A percentile compares a stretch with the other conserved stretches of the same genome.
Conservation (phyloP, 2,888 invertebrate genomes). For the Hemaris fuciformis region DNA sequence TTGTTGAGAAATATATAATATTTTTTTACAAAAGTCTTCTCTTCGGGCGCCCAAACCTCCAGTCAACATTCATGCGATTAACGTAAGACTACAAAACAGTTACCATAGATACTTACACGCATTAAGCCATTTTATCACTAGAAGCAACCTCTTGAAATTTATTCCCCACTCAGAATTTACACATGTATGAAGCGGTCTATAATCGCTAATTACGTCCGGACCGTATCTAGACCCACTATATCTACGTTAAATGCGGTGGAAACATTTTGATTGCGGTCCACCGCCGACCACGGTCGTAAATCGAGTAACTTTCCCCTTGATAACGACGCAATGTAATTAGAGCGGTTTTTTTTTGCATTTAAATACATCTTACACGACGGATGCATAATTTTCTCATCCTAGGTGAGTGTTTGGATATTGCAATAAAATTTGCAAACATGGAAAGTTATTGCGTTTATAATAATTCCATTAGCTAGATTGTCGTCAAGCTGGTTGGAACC, state of each 20-base stretch:
- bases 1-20: too few species aligned
- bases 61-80: too few species aligned
- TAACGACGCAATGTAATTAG: slow-evolving; percentile 53
- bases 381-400: background rate
- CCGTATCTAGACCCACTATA: background rate
- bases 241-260: slow-evolving; percentile 17
- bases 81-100: too few species aligned
- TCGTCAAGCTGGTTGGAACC: too few species aligned
- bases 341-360: slow-evolving; percentile 52
- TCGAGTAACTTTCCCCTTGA: slow-evolving; percentile 45
- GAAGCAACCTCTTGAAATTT: background rate
- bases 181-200: background rate
- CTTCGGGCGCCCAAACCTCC: too few species aligned
- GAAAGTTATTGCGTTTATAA: background rate
- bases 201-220: background rate
- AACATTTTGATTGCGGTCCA: slow-evolving; percentile 68
- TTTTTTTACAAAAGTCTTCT: too few species aligned
- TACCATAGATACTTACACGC: too few species aligned
- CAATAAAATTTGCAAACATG: background rate
- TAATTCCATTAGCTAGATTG: background rate
- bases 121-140: background rate
- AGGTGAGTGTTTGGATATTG: background rate
- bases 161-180: background rate
- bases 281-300: slow-evolving; percentile 50
- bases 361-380: slow-evolving; percentile 28